These are phyloP conservation scores for Fulica atra DNA, from an alignment of 2,113 vertebrate genomes.

Conservation along the genomic window DNA sequence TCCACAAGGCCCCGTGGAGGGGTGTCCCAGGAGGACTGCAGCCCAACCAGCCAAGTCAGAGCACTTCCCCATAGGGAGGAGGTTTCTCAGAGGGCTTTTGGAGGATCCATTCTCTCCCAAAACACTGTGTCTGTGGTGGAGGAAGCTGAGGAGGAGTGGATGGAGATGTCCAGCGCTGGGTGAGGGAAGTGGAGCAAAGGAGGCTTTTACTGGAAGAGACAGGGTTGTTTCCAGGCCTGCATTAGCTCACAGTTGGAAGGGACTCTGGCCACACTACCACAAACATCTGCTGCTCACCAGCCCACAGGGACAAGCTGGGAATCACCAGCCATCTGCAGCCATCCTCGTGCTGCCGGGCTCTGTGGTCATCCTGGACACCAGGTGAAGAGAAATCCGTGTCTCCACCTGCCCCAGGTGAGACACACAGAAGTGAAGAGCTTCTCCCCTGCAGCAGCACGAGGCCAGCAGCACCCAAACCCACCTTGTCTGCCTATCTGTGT, in stretches of 20 bases:
- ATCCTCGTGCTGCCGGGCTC: rapidly evolving
- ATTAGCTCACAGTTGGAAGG: conserved; percentile 35
- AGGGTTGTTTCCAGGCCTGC: background rate
- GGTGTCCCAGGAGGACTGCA: background rate
- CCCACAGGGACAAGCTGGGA: background rate
- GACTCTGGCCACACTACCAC: background rate
- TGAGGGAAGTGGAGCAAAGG: background rate
- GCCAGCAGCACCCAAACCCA: background rate
- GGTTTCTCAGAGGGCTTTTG: background rate
- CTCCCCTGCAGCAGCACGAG: background rate
- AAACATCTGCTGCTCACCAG: background rate
- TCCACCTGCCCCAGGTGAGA: background rate
- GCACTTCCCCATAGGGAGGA: background rate
- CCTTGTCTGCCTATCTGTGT: background rate
- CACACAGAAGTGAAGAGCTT: background rate
- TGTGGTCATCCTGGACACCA: background rate
- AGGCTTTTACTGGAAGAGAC: background rate
- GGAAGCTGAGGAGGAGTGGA: background rate
- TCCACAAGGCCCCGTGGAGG: rapidly evolving
- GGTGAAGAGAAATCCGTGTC: background rate
- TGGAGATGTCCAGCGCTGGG: background rate
- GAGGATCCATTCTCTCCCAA: background rate
- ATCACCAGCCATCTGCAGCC: background rate
- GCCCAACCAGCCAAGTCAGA: background rate
- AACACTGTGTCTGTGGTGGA: rapidly evolving